Evolutionary conservation across 2,888 invertebrate species (phyloP), one percentile per base, ranked within the genome.

Genomic region (Athalia circularis): DNA sequence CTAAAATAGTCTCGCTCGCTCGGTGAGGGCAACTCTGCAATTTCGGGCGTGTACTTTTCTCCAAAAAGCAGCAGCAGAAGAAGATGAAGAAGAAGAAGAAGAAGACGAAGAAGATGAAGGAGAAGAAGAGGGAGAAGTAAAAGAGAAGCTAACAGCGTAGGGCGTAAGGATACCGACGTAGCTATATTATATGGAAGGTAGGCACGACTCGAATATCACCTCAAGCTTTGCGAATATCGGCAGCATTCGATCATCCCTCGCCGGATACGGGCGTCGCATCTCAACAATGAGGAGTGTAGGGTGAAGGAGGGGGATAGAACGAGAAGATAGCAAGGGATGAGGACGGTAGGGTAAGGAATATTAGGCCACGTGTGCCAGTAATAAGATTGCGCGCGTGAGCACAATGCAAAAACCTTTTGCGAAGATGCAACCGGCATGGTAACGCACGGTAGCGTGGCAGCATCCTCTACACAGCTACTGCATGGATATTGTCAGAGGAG

Each of bases 311-410:
- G 64, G 15, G 48, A 61, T 65, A 61, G 48, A 62, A 43, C 74
- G 13, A 43, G 59, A 70, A 52, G 64, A 65, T 54, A 59, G 29
- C 50, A n/a, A 50, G 65, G 57, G 54, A 59, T n/a, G 74, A 7
- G 67, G 29, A 65, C 67, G n/a, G 64, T 70, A 76, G 77, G 75
- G 83, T 13, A 84, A 81, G 85, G 87, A 88, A 88, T 88, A 88
- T 88, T 88, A 88, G 88, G 86, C 88, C 88, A 88, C 88, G 88
- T 88, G 88, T 87, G 87, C 83, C 83, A 80, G 88, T 89, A 89
- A 89, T 89, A 89, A 89, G 88, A 88, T 87, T 85, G 87, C 83
- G 88, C 87, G 85, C 89, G 89, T 89, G 89, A 89, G 87, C 84
- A 85, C 87, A 89, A 89, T 89, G 88, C 87, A 87, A 88, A 89